Evolutionary conservation across 2,797 vertebrate species (phyloP).

Genomic region (Acrocephalus scirpaceus): DNA sequence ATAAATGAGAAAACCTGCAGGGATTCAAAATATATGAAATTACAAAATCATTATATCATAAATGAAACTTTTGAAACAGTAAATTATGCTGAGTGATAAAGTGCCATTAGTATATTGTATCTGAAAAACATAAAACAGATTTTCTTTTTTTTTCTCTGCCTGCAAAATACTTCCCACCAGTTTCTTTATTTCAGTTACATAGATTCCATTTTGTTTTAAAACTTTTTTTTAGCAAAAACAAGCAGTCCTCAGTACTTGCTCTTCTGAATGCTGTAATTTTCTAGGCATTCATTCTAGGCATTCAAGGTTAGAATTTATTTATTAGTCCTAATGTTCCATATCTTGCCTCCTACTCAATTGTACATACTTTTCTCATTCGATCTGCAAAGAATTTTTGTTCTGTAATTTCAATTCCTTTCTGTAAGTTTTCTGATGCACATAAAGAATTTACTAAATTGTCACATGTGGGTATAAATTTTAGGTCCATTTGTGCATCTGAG

Average conservation of each 20-base stretch:
- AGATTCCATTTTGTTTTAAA: neutral
- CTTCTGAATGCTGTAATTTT: neutral
- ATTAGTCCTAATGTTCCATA: neutral
- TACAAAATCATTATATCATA: neutral
- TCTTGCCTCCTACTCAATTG: neutral
- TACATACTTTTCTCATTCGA: neutral
- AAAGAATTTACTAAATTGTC: neutral
- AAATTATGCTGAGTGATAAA: neutral
- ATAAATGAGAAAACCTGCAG: neutral
- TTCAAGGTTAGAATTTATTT: constrained; percentile 8
- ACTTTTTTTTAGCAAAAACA: neutral
- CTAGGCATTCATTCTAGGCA: neutral
- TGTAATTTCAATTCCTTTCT: neutral
- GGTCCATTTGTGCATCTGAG: neutral
- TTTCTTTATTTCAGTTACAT: neutral
- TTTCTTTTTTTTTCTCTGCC: neutral
- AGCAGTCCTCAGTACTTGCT: neutral
- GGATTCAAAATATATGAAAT: neutral
- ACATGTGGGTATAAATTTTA: neutral
- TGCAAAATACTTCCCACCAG: neutral
- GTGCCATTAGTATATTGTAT: neutral
- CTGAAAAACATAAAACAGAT: neutral
- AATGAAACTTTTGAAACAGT: neutral
- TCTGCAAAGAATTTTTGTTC: neutral
- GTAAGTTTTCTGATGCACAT: neutral